Evolutionary conservation across 2,888 invertebrate species (phyloP), one percentile per base, ranked within the genome.

Genomic region (Hipparchia semele): DNA sequence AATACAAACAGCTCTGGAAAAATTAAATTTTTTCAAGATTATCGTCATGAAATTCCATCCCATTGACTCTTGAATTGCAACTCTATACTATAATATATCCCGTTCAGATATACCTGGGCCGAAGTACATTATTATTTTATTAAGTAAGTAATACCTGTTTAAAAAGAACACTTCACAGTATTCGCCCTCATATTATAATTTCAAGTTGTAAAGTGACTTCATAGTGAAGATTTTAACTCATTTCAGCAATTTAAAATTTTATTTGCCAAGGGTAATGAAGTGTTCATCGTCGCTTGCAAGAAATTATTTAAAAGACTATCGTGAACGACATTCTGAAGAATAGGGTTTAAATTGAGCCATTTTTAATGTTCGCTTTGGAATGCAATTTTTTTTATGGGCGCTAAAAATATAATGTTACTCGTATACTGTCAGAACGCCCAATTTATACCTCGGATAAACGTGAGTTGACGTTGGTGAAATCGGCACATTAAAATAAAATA

Each of bases 221-320:
- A 39, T 39, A 39, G 39, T 39, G 39, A 39, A 39, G 65, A 33
- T 65, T 65, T 65, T 53, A 65, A 65, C 33, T 23, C 12, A 65
- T 65, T 53, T 53, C 53, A 53, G n/a, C 53, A 9, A 53, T 53
- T 65, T 53, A 39, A 65, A 65, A 65, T 65, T 53, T 65, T 65
- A 65, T 65, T 65, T 65, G 65, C 51, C 53, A 6, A 13, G 51
- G 53, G 65, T 53, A 65, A 65, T 65, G 65, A 65, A 65, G 65
- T 33, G 53, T 53, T 49, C 65, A 3, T 53, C 49, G 65, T 65
- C 39, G 65, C 65, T 51, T 6, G 53, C 12, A 33, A 65, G 65
- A 65, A 65, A 53, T 65, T 53, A 53, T 65, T 53, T 65, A 33
- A 65, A 53, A 10, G 51, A 53, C 9, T 59, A 23, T 23, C 23